phyloP scores from a whole-genome alignment of 1,140 invertebrate genomes.

The Camponotus floridanus region DNA sequence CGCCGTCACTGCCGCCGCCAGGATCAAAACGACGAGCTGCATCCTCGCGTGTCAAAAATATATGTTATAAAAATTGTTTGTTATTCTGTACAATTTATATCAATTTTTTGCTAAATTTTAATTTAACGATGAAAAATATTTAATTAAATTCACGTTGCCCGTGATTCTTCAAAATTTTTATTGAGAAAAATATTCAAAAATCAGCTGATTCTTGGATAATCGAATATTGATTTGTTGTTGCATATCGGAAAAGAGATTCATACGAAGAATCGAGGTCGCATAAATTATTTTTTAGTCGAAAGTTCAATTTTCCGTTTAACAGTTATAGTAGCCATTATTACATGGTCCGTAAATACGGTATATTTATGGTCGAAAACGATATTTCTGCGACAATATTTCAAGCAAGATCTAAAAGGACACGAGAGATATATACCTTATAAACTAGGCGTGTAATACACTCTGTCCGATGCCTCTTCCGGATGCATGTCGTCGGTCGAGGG shows the following conservation, averaged over 20 bases:
- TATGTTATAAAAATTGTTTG: neutral
- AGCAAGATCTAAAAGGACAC: constrained; percentile 51
- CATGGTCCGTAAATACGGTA: neutral
- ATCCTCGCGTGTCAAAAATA: constrained; percentile 3
- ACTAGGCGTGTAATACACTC: constrained; percentile 65
- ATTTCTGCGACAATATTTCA: neutral
- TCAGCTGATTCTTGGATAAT: neutral
- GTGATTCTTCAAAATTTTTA: neutral
- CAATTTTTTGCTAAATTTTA: neutral
- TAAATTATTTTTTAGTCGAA: neutral
- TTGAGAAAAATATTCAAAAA: neutral
- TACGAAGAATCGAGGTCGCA: neutral
- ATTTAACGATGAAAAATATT: neutral
- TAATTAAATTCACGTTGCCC: neutral
- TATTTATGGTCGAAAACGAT: neutral
- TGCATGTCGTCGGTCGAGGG: constrained; percentile 49
- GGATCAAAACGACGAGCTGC: constrained; percentile 21
- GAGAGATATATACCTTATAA: constrained; percentile 52
- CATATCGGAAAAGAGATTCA: neutral
- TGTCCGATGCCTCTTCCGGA: constrained; percentile 68
- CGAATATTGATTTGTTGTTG: neutral
- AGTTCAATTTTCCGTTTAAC: neutral
- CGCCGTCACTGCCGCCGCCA: constrained; percentile 7
- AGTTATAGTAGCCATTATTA: neutral
- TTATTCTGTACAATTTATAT: neutral